Conservation (phyloP, 2,113 vertebrate species). For the Anguilla rostrata region DNA sequence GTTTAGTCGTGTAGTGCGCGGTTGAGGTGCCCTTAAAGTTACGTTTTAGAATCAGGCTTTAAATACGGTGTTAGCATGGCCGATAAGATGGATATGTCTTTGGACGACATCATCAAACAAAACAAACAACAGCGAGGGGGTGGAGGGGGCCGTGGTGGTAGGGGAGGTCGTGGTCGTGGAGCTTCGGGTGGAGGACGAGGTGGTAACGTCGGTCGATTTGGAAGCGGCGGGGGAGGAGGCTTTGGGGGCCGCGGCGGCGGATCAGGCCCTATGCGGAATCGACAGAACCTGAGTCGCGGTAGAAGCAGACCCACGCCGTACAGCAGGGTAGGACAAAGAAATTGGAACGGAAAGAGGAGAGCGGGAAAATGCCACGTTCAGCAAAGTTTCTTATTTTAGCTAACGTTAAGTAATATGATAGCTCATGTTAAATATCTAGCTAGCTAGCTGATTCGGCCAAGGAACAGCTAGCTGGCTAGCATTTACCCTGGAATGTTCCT, state of each 20-base stretch:
- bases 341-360: slow-evolving; percentile 62
- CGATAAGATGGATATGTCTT: slow-evolving; percentile 98
- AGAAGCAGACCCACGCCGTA: slow-evolving; percentile 90
- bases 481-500: slow-evolving; percentile 56
- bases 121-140: slow-evolving; percentile 84
- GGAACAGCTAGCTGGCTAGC: slow-evolving; percentile 57
- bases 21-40: background rate
- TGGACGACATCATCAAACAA: slow-evolving; percentile 97
- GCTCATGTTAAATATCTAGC: slow-evolving; percentile 17
- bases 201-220: slow-evolving; percentile 71
- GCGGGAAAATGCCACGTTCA: slow-evolving; percentile 65
- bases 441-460: slow-evolving; percentile 48
- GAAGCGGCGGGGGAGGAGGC: slow-evolving; percentile 67
- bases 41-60: background rate
- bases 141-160: slow-evolving; percentile 65
- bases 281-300: slow-evolving; percentile 74
- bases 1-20: background rate
- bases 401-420: slow-evolving; percentile 34
- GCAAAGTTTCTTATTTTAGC: slow-evolving; percentile 54
- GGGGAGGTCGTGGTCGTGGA: slow-evolving; percentile 80
- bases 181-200: slow-evolving; percentile 69
- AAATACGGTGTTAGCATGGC: slow-evolving; percentile 68
- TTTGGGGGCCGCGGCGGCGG: slow-evolving; percentile 73
- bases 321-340: slow-evolving; percentile 85
- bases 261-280: slow-evolving; percentile 77